Evolutionary conservation across 2,797 vertebrate species (phyloP).

Genomic region (Prionace glauca): DNA sequence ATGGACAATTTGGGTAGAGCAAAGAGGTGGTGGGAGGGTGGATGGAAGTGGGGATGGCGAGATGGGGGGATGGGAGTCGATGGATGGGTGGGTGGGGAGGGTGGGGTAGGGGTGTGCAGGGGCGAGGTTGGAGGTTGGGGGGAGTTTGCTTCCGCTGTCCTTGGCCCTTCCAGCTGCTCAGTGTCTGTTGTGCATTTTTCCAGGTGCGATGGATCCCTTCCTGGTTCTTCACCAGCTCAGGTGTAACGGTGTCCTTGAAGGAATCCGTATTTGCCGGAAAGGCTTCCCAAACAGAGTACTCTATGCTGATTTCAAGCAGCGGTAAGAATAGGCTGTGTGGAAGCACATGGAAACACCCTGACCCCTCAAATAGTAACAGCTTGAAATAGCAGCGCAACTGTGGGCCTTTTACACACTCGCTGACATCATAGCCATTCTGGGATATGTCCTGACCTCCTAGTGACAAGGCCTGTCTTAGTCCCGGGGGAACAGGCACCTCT

Average conservation of each 20-base stretch:
- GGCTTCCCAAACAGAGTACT: slow-evolving; percentile 85
- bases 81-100: too few relatives aligned
- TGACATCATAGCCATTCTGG: not conserved
- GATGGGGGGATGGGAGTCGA: too few relatives aligned
- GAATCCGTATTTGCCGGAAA: slow-evolving; percentile 88
- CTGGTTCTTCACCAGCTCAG: slow-evolving; percentile 84
- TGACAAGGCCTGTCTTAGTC: not conserved
- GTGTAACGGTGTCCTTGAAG: slow-evolving; percentile 84
- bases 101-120: too few relatives aligned
- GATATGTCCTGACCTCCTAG: not conserved
- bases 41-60: too few relatives aligned
- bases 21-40: too few relatives aligned
- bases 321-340: slow-evolving; percentile 56
- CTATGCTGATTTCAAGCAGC: slow-evolving; percentile 82
- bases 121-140: too few relatives aligned
- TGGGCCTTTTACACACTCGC: not conserved
- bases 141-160: too few relatives aligned
- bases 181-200: not conserved
- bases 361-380: not conserved
- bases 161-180: not conserved
- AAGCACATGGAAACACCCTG: not conserved
- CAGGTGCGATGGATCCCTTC: slow-evolving; percentile 83
- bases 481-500: not conserved
- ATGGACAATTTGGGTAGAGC: too few relatives aligned
- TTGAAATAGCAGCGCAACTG: not conserved